Base-by-base conservation (phyloP, 2,888 invertebrate genomes). In the Callyntrura guangdongensis region DNA sequence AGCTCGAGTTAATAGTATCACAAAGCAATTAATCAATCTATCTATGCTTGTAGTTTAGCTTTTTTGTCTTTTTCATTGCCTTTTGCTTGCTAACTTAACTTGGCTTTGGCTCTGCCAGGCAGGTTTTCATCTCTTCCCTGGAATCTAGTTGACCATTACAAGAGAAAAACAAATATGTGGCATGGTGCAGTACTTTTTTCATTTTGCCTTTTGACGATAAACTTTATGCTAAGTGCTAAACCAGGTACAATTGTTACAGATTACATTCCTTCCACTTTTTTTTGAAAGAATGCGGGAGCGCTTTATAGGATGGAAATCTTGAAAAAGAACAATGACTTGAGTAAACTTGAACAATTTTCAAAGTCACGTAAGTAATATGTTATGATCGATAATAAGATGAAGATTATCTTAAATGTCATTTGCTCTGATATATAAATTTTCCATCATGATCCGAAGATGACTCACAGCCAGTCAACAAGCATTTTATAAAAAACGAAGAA, bases 161-260 rank as follows among this genome's bases (percentile, higher is more conserved):
- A 22, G 8, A 72, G 45, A 59, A 17, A 14, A 86, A 49, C 67
- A 79, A 22, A 64, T 53, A 17, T 20, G n/a, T 59, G 49, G 67
- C 77, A 67, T 49, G 79, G 85, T 90, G 81, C 85, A 90, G 85
- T 90, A 90, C 89, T 89, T 90, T 83, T 82, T 47, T 59, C 79
- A 59, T 49, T 36, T 61, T 82, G 20, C 27, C 20, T 74, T 77
- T 77, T 77, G 12, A 77, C 59, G 86, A 90, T 90, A 86, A 90
- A 72, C 9, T 82, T 85, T 84, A 77, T 85, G 86, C 67, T 90
- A 92, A 92, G 92, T 92, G 92, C 92, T 90, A 92, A 92, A 92
- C 92, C 92, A 92, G 86, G 92, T 92, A 90, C 90, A 90, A 92
- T 92, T 90, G 90, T 88, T 88, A 90, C 88, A 92, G 90, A 90